Conservation (phyloP, 2,888 invertebrate species). For the Graphium colonna region DNA sequence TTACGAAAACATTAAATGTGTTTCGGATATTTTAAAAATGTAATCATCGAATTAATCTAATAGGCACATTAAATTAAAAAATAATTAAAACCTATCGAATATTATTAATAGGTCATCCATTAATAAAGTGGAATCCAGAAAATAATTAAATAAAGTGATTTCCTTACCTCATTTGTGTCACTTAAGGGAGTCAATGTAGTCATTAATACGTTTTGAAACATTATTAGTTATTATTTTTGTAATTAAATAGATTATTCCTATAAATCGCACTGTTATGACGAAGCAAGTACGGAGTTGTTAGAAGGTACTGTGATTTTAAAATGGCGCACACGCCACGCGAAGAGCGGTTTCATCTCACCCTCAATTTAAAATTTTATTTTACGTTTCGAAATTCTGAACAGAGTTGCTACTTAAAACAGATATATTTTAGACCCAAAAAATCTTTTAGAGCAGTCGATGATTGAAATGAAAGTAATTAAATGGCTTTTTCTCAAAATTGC, state of each 20-base stretch:
- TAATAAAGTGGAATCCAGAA: not conserved
- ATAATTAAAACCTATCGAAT: not conserved
- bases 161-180: constrained; percentile 48
- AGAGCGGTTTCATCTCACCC: constrained; percentile 11
- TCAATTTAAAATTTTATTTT: no score
- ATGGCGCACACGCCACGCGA: not conserved
- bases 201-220: constrained; percentile 50
- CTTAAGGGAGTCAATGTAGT: constrained; percentile 44
- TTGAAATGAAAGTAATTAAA: no score
- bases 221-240: constrained; percentile 29
- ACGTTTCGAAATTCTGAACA: no score
- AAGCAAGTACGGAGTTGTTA: not conserved
- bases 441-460: no score
- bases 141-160: constrained; percentile 7
- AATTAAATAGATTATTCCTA: constrained; percentile 13
- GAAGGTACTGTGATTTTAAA: not conserved
- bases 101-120: not conserved
- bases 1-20: no score
- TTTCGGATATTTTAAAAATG: no score
- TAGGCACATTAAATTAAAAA: no score
- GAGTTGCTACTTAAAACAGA: no score
- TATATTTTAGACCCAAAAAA: no score
- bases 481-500: no score
- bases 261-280: constrained; percentile 11
- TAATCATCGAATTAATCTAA: no score